phyloP scores from a whole-genome alignment of 2,888 invertebrate genomes.

The Sturmia bella region DNA sequence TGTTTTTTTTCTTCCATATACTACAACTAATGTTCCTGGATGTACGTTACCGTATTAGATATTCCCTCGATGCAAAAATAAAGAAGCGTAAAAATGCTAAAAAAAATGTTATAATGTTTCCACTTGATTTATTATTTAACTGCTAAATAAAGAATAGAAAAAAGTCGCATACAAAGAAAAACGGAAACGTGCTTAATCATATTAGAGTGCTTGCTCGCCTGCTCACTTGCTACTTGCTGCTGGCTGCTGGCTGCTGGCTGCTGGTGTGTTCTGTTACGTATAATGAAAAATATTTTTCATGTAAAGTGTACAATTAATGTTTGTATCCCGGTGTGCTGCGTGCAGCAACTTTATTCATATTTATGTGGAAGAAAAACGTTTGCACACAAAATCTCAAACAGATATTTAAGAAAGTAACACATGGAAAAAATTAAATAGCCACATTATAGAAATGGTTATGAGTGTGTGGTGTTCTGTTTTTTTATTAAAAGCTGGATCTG shows the following conservation, averaged over 20 bases:
- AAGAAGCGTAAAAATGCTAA: conserved; percentile 38
- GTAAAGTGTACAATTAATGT: conserved; percentile 12
- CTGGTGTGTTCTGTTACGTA: background rate
- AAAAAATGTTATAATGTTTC: conserved; percentile 55
- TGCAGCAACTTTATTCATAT: conserved; percentile 25
- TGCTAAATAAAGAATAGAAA: conserved; percentile 39
- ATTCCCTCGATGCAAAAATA: conserved; percentile 39
- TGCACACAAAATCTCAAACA: conserved; percentile 5
- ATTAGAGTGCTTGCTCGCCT: conserved; percentile 49
- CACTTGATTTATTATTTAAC: conserved; percentile 60
- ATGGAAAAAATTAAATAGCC: background rate
- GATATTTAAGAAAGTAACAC: background rate
- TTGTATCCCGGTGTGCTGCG: background rate
- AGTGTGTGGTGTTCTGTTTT: no score
- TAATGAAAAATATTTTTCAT: conserved; percentile 21
- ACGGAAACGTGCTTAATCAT: conserved; percentile 62
- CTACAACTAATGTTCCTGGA: conserved; percentile 36
- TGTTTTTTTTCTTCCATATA: conserved; percentile 13
- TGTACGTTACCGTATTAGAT: conserved; percentile 38
- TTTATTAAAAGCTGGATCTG: no score
- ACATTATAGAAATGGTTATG: no score
- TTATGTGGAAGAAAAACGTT: conserved; percentile 37
- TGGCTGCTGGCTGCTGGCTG: background rate
- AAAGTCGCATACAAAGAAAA: conserved; percentile 35
- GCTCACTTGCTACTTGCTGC: no score